These are phyloP conservation scores for Caenorhabditis sp. DNA, from an alignment of 2,888 invertebrate genomes.

Conservation along the genomic window DNA sequence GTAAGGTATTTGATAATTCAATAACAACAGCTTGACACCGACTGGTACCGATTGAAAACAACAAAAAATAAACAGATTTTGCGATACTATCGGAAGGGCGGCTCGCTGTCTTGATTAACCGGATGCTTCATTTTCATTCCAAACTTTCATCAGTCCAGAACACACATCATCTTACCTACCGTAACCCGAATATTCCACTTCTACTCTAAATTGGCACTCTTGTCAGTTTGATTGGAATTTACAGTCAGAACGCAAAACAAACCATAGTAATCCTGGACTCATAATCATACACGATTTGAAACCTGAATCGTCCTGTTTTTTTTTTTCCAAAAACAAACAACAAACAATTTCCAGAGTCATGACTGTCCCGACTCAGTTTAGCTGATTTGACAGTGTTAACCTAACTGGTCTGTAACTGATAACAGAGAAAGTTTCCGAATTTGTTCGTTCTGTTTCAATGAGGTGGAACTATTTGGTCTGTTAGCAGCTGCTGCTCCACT, in stretches of 20 bases:
- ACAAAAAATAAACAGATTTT: slow-evolving; percentile 44
- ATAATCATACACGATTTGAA: slow-evolving; percentile 1
- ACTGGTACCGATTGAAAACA: slow-evolving; percentile 52
- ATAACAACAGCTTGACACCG: slow-evolving; percentile 41
- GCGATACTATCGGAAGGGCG: slow-evolving; percentile 18
- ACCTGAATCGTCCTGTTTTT: slow-evolving; percentile 9
- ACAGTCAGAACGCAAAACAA: neutral
- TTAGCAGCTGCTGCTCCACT: no score
- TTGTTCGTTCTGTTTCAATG: neutral
- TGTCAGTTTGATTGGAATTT: no score
- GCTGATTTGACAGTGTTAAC: slow-evolving; percentile 1
- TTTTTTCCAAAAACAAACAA: slow-evolving; percentile 6
- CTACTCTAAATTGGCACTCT: neutral
- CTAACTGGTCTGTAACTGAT: neutral
- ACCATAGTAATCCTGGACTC: neutral
- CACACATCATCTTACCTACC: neutral
- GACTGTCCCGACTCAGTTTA: slow-evolving; percentile 3
- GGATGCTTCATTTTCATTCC: slow-evolving; percentile 34
- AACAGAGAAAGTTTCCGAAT: neutral
- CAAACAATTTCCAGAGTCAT: slow-evolving; percentile 6
- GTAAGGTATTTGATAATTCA: slow-evolving; percentile 27
- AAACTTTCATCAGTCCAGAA: neutral
- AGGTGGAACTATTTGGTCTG: neutral
- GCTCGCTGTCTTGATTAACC: slow-evolving; percentile 23
- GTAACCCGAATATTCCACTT: neutral